Evolutionary conservation across 2,797 vertebrate species (phyloP), one percentile per base, ranked within the genome.

Genomic region (Anas bahamensis): DNA sequence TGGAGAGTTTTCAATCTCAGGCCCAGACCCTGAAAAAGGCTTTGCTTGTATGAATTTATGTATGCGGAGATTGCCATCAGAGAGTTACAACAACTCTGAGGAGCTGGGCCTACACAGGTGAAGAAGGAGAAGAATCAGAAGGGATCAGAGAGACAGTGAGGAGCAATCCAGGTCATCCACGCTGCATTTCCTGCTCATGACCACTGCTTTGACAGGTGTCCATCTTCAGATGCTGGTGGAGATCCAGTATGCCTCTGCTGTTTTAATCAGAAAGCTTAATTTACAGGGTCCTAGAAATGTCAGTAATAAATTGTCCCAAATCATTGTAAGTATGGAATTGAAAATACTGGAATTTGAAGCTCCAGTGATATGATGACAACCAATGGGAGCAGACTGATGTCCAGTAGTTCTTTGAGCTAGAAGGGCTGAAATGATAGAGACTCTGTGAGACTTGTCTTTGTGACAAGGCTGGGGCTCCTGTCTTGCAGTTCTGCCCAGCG

Each of bases 381-480:
- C 56, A 76, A 72, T 57, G 17, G 64, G 11, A 50, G 33, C 42
- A 81, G 71, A 44, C 8, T 77, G 52, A n/a, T 11, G 3, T 7
- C 41, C 35, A 57, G 26, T 8, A 76, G 14, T n/a, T 69, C 15
- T 55, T 68, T 71, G n/a, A 74, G 23, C 15, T 17, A 50, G 35
- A 83, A 77, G 76, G 60, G 33, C 12, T 80, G 69, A 73, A 68
- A 64, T 37, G 37, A 23, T 59, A 10, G 42, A 76, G 52, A 79
- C 29, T 11, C 18, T 55, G 53, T 31, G 18, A 56, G 31, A 31
- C 17, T 8, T 18, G 29, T 56, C 55, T n/a, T 11, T 56, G 55
- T n/a, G 31, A 56, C 0, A 4, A 75, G 19, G 46, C 41, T 28
- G n/a, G 53, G 29, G 46, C 57, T 83, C 42, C 0, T 0, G 35